Evolutionary conservation across 2,888 invertebrate species (phyloP).

Genomic region (Ethmia dodecea): DNA sequence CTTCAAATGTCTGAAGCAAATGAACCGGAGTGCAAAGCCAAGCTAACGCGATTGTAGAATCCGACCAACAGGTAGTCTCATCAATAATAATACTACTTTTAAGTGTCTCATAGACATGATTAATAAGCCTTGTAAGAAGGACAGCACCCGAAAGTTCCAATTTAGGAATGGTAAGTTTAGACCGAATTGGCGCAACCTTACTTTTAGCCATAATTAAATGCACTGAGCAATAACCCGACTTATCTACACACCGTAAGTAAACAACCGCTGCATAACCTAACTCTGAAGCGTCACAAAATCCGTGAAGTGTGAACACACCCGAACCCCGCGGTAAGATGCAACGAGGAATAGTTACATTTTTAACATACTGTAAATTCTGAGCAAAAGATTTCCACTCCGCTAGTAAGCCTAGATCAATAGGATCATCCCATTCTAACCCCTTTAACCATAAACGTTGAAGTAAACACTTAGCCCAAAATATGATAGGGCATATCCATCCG

Average conservation of each 20-base stretch:
- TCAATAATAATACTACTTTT: not conserved
- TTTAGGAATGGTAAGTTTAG: constrained; percentile 1
- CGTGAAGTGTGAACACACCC: constrained; percentile 1
- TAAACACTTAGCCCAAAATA: not conserved
- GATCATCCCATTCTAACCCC: not conserved
- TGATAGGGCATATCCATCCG: not conserved
- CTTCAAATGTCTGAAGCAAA: not conserved
- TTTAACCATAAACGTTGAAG: not conserved
- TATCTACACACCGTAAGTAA: not conserved
- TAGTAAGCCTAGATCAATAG: not conserved
- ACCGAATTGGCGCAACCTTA: not conserved
- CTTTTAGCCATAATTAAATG: not conserved
- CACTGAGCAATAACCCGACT: not conserved
- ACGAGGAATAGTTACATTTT: not conserved
- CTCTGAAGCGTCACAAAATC: constrained; percentile 1
- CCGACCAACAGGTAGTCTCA: not conserved
- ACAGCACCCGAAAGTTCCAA: constrained; percentile 1
- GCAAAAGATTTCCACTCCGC: not conserved
- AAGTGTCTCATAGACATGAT: not conserved
- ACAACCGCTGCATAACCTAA: not conserved
- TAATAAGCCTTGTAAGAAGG: not conserved
- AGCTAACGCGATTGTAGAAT: not conserved
- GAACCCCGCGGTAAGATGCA: not conserved
- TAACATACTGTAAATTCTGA: not conserved
- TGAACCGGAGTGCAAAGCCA: not conserved